Conservation (phyloP, 2,888 invertebrate species). For the Myathropa florea region DNA sequence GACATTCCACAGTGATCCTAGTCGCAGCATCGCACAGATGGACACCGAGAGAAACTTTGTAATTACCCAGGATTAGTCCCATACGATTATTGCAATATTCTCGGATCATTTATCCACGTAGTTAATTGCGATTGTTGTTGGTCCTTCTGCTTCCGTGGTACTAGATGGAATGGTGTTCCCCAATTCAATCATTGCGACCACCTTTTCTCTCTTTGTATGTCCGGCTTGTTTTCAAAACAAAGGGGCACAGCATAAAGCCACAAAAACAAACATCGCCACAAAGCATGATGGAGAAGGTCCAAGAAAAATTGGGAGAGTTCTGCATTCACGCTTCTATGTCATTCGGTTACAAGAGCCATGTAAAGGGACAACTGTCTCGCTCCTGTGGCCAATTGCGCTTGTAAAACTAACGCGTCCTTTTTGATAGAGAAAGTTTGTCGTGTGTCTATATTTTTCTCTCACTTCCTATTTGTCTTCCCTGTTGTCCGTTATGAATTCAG, state of each 20-base stretch:
- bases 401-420: not conserved
- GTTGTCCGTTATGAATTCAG: not conserved
- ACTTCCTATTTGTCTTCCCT: not conserved
- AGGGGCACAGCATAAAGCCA: not conserved
- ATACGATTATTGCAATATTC: slow-evolving; percentile 38
- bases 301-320: no score
- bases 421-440: not conserved
- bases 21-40: not conserved
- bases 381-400: not conserved
- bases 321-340: slow-evolving; percentile 10
- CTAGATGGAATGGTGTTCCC: not conserved
- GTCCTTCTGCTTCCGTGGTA: not conserved
- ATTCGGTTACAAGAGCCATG: slow-evolving; percentile 21
- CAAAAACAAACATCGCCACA: not conserved
- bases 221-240: not conserved
- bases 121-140: slow-evolving; percentile 20
- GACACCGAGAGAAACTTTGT: slow-evolving; percentile 21
- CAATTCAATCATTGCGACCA: not conserved
- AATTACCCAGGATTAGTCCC: slow-evolving; percentile 34
- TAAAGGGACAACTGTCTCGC: slow-evolving; percentile 7
- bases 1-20: no score
- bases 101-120: slow-evolving; percentile 20
- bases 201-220: not conserved
- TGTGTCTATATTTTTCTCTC: not conserved
- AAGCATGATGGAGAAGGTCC: not conserved